Evolutionary conservation across 2,888 invertebrate species (phyloP), one percentile per base, ranked within the genome.

Genomic region (Drosophila heteroneura): DNA sequence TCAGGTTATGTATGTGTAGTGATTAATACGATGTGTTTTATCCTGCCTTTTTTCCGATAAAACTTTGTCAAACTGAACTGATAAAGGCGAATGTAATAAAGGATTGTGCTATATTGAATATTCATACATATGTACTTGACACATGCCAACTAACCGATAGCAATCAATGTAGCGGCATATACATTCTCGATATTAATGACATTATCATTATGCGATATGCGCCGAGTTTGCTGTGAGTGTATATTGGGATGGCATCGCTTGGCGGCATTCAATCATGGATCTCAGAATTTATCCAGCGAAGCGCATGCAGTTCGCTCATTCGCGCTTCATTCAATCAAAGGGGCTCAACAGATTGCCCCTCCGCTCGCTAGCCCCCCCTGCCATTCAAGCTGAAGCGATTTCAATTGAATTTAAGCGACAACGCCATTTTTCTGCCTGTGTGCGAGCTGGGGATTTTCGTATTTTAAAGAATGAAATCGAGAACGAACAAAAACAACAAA

Each of bases 331-430:
- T 90, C 90, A 86, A 88, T 88, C 89, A 76, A 70, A 73, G 72
- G 67, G 80, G 82, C 76, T 86, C 86, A 82, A 89, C 90, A 88
- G 90, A 88, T 88, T 90, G 90, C 81, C 90, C 82, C 86, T 84
- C 75, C 86, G 86, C 86, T 82, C 90, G 89, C 63, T 86, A 81
- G 85, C 76, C 81, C 82, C 74, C 79, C 68, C 82, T 89, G 88
- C 74, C 85, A 77, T 74, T 86, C 85, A 75, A 86, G 82, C 81
- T 86, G 71, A 86, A 90, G 84, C 84, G 82, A 89, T 89, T 88
- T 81, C 90, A 90, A 89, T 90, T 90, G 82, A 90, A 90, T 88
- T 90, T 90, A 78, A 84, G 86, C 85, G 74, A 87, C 72, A 76
- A 71, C 78, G 74, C 70, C 74, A 85, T 80, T 82, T 76, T 76